Base-by-base conservation (phyloP, 1,140 invertebrate species). In the Listronotus oregonensis region DNA sequence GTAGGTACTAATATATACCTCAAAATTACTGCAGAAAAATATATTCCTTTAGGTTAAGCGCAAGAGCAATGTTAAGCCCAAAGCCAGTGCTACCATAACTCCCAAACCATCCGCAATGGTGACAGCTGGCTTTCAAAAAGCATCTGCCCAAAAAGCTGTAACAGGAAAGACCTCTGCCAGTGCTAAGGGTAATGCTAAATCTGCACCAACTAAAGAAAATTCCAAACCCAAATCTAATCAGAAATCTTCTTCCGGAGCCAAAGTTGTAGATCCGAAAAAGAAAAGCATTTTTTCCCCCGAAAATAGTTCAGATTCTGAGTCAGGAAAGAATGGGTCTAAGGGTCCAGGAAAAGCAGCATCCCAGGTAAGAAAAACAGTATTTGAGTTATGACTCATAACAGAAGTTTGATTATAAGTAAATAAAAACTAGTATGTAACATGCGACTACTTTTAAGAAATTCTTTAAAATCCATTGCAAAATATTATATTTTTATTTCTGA, bases 201-300 rank as follows among this genome's bases (percentile, higher is more conserved):
- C 10, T 37, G 27, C 46, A 31, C 10, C 32, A 60, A 65, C 59
- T 59, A 71, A 71, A 69, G 59, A 62, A 15, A 32, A 14, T 17
- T 49, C 17, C 40, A 71, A 73, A 69, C 6, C 15, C 43, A 63
- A 63, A 43, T 7, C 64, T 27, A 40, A 27, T 50, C 50, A 57
- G 17, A 73, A 73, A 67, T 17, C 32, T 57, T 6, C 49, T 31
- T 32, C 68, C 31, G 15, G 49, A 40, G 37, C 72, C 31, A 68
- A 70, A 59, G 43, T 67, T 44, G 72, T 71, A 50, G 67, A 84
- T 68, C 82, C 84, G n/a, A 39, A 87, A 91, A 90, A 89, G 64
- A 91, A 91, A 74, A 92, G 90, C 77, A 92, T 92, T 73, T 92
- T 92, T 70, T 91, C 89, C 67, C 90, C 90, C 1, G 90, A 91